Conservation (phyloP, 1,140 invertebrate species). For the Caenorhabditis elegans region WBcel235 BX284606.5:10332001-10332500, state of each 20-base stretch:
- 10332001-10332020: constrained; percentile 31
- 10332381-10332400: not conserved
- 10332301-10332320: no score
- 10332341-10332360: not conserved
- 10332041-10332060: not conserved
- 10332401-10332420: constrained; percentile 14
- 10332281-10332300: no score
- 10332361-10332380: not conserved
- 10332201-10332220: no score
- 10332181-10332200: no score
- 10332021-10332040: constrained; percentile 27
- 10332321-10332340: no score
- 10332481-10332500: not conserved
- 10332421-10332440: constrained; percentile 6
- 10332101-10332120: not conserved
- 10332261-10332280: no score
- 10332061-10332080: not conserved
- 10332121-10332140: not conserved
- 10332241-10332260: no score
- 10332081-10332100: not conserved
- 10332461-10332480: not conserved
- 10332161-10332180: not conserved
- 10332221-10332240: no score
- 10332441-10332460: not conserved
- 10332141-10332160: not conserved